Evolutionary conservation across 2,888 invertebrate species (phyloP).

Genomic region (Leptinotarsa haldemani): DNA sequence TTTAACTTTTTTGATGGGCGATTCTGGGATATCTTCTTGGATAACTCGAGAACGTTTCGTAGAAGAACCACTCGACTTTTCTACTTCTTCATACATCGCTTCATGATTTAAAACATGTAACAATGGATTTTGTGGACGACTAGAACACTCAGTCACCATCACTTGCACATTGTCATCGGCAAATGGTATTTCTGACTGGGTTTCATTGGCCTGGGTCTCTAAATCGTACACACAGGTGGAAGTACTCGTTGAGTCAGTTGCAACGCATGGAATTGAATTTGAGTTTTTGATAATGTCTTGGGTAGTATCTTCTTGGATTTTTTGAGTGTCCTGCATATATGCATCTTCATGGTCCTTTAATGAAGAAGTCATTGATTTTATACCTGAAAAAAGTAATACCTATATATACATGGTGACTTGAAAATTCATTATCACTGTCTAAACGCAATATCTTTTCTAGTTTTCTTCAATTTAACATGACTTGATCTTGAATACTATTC

Average conservation of each 20-base stretch:
- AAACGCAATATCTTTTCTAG: too few relatives aligned
- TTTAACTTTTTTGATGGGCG: slow-evolving; percentile 18
- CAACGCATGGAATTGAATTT: not conserved
- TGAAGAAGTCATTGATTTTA: not conserved
- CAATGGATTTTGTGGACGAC: slow-evolving; percentile 19
- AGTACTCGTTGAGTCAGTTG: not conserved
- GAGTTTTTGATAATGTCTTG: not conserved
- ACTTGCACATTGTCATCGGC: slow-evolving; percentile 7
- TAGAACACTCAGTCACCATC: not conserved
- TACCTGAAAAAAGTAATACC: too few relatives aligned
- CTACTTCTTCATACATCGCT: not conserved
- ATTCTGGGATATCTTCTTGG: not conserved
- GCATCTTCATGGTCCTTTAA: slow-evolving; percentile 18
- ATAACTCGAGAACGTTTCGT: slow-evolving; percentile 3
- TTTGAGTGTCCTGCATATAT: slow-evolving; percentile 19
- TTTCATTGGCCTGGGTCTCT: slow-evolving; percentile 14
- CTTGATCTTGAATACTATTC: too few relatives aligned
- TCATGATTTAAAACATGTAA: slow-evolving; percentile 12
- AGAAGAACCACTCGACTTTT: not conserved
- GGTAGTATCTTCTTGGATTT: not conserved
- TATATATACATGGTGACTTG: too few relatives aligned
- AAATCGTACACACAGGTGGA: slow-evolving; percentile 7
- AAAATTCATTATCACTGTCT: too few relatives aligned
- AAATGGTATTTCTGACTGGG: slow-evolving; percentile 21
- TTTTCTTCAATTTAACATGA: too few relatives aligned